These are phyloP conservation scores for Octodonta nipae DNA, from an alignment of 2,888 invertebrate genomes.

Conservation along the genomic window DNA sequence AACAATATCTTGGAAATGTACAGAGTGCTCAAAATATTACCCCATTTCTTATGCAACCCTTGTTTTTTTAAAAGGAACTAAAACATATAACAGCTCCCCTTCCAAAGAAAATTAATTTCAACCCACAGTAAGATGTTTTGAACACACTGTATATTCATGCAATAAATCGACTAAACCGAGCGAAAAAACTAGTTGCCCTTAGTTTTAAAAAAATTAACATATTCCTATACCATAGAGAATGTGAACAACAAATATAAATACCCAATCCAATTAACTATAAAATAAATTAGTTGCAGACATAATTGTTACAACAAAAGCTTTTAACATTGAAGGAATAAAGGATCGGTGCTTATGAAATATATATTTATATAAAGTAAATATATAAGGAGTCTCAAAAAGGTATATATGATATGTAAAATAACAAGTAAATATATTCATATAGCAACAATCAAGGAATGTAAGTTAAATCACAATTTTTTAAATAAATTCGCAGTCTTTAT, in stretches of 20 bases:
- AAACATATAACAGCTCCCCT: too few relatives aligned
- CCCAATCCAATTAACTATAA: constrained; percentile 17
- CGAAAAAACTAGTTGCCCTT: constrained; percentile 15
- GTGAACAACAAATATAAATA: constrained; percentile 15
- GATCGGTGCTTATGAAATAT: too few relatives aligned
- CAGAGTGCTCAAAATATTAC: too few relatives aligned
- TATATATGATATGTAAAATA: not conserved
- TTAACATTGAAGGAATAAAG: constrained; percentile 16
- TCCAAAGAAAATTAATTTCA: too few relatives aligned
- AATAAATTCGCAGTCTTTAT: too few relatives aligned
- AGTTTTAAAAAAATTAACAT: constrained; percentile 11
- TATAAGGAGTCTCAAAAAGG: not conserved
- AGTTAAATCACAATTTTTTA: too few relatives aligned
- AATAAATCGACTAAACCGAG: constrained; percentile 3
- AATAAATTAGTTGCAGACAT: constrained; percentile 28
- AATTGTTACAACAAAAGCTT: constrained; percentile 30
- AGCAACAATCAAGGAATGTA: constrained; percentile 19
- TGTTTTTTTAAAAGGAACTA: too few relatives aligned
- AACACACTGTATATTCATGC: too few relatives aligned
- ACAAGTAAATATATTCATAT: constrained; percentile 7
- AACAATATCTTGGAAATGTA: constrained; percentile 4
- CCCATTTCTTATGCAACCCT: too few relatives aligned
- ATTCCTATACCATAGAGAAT: constrained; percentile 16
- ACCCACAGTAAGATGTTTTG: too few relatives aligned
- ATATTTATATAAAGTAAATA: not conserved